Evolutionary conservation across 2,797 vertebrate genomes (phyloP), one percentile per base, ranked within the genome.

Genomic region (Gymnoscopelus microlampas): DNA sequence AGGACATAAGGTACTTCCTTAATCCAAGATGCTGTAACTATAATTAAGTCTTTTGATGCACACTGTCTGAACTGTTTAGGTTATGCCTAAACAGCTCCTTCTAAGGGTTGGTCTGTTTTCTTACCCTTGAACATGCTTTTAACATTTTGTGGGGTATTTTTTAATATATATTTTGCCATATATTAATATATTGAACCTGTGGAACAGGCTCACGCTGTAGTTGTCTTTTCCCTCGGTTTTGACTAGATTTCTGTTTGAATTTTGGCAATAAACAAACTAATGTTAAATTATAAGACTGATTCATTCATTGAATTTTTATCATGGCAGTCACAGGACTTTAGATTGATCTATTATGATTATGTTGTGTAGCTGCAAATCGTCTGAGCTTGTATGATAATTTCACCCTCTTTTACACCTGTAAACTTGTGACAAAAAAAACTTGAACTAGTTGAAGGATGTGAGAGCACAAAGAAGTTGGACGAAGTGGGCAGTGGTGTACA

Each of bases 11-110:
- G 55, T 64, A 55, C 29, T 24, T 63, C 11, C 13, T 76, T n/a
- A 81, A 83, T 91, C 84, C 82, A 76, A 87, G 60, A 83, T 83
- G 90, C 88, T 91, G 89, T 80, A 79, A 70, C 63, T 54, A 23
- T 39, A 44, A 39, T 54, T 61, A 29, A 66, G 66, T 57, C 65
- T 13, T 68, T 47, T 12, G 60, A 68, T 3, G 53, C 63, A 74
- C 79, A 76, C 53, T 60, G 3, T 77, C 24, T 55, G n/a, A 35
- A 74, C 26, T 53, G 32, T 35, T 3, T 56, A 64, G 73, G 32
- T 57, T 50, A 47, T 23, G 73, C 68, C 73, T 86, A 74, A 73
- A 66, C n/a, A 19, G 44, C 47, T 72, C 10, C 60, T 54, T 13
- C 39, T 44, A 23, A 15, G 64, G 55, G 66, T 12, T 0, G 11